These are phyloP conservation scores for Pyrrhosoma nymphula DNA, from an alignment of 2,888 invertebrate species.

Conservation along the genomic window DNA sequence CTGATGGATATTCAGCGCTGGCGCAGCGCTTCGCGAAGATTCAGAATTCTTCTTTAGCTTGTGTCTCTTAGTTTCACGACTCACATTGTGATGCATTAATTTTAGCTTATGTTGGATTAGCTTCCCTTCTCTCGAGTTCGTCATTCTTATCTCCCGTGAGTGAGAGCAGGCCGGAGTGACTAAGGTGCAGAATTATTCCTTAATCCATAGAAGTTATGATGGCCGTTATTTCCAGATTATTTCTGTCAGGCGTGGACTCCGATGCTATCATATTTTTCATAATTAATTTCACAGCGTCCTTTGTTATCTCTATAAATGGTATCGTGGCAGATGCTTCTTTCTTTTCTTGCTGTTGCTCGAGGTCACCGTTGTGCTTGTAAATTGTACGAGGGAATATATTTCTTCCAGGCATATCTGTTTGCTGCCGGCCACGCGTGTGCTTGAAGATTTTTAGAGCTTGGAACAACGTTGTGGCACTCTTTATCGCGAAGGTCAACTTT, in stretches of 20 bases:
- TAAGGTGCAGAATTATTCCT: not conserved
- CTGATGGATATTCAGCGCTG: no score
- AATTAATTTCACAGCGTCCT: not conserved
- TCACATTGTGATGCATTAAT: not conserved
- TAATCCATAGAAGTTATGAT: not conserved
- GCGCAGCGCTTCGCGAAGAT: no score
- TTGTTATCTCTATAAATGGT: not conserved
- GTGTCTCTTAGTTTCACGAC: not conserved
- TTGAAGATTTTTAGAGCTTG: not conserved
- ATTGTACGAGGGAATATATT: not conserved
- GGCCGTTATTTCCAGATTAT: not conserved
- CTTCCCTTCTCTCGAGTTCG: not conserved
- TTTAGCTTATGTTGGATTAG: not conserved
- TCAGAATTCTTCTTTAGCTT: no score
- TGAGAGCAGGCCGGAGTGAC: not conserved
- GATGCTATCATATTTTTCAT: not conserved
- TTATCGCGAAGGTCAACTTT: conserved; percentile 22
- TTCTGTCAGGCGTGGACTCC: not conserved
- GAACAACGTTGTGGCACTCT: not conserved
- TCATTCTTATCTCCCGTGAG: not conserved
- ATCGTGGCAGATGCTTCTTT: not conserved
- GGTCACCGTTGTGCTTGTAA: not conserved
- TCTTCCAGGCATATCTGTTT: not conserved
- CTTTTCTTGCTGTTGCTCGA: not conserved
- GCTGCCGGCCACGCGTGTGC: not conserved